Evolutionary conservation across 35 echinoderm and acorn worm species (phyloP), one percentile per base, ranked within the genome.

Genomic region (Heliocidaris tuberculata): DNA sequence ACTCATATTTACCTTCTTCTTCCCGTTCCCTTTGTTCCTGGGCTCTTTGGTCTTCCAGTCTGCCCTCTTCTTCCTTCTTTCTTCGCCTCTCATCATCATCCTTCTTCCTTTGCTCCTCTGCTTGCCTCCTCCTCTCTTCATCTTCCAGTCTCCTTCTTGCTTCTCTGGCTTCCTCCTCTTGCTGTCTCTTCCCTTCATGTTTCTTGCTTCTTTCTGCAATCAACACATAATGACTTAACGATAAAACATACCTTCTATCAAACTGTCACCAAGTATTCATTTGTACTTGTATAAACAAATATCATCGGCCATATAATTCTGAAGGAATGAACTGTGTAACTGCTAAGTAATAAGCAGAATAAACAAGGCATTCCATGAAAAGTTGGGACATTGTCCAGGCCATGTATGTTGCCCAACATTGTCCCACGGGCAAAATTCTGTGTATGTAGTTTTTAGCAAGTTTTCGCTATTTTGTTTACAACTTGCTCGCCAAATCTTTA

Each of bases 11-110:
- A 85, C 85, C 92, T 96, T 85, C 78, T 17, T 95, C 93, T 32
- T 95, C 96, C 90, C n/a, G 94, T 70, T 95, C 60, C 95, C 92
- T 99, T 94, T 95, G 47, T 65, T 95, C 94, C 56, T 85, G 94
- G 31, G 95, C 95, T 94, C n/a, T 93, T 90, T 65, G 42, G 24
- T 94, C 50, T 87, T 97, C 31, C 85, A 94, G 35, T 89, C 50
- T 93, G 19, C 93, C 85, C 60, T 96, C 97, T 95, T 99, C 95
- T 48, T 93, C 86, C 92, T 95, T 93, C 85, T 96, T 97, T 87
- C 90, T 96, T 59, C 59, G 35, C 59, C 96, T 85, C 48, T 97
- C 95, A 52, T 96, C 94, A 42, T 50, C 85, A 60, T 95, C 59
- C 60, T 96, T 95, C 86, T 97, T 94, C 24, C 49, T 95, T 60